phyloP scores from a whole-genome alignment of 2,797 vertebrate genomes.

The Peromyscus nudipes region DNA sequence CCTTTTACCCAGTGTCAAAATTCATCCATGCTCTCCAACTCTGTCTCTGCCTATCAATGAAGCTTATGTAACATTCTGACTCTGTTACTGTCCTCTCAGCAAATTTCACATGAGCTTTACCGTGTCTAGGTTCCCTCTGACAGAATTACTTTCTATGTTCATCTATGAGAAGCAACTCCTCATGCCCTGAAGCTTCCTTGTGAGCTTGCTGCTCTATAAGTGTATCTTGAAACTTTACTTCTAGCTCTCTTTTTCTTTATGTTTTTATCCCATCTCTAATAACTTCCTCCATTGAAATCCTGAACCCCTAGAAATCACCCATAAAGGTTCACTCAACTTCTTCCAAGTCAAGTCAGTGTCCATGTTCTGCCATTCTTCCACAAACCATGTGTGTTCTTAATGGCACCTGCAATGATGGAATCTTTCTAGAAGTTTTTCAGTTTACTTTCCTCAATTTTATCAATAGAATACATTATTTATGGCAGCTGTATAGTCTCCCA shows the following conservation, averaged over 20 bases:
- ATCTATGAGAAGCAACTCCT: neutral
- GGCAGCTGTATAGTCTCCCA: neutral
- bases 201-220: neutral
- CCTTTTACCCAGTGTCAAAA: neutral
- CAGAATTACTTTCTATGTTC: neutral
- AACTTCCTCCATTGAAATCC: neutral
- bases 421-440: neutral
- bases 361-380: neutral
- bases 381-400: neutral
- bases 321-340: neutral
- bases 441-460: neutral
- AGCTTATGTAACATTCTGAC: neutral
- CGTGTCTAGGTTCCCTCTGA: too few species aligned
- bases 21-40: neutral
- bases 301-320: neutral
- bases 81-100: neutral
- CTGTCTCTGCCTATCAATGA: neutral
- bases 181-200: neutral
- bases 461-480: neutral
- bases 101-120: neutral
- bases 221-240: neutral
- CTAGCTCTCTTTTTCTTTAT: neutral
- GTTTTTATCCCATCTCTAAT: neutral
- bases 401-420: neutral
- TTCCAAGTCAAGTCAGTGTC: neutral